Conservation (phyloP, 1,140 invertebrate genomes). For the Pseudomyrmex pallidus region DNA sequence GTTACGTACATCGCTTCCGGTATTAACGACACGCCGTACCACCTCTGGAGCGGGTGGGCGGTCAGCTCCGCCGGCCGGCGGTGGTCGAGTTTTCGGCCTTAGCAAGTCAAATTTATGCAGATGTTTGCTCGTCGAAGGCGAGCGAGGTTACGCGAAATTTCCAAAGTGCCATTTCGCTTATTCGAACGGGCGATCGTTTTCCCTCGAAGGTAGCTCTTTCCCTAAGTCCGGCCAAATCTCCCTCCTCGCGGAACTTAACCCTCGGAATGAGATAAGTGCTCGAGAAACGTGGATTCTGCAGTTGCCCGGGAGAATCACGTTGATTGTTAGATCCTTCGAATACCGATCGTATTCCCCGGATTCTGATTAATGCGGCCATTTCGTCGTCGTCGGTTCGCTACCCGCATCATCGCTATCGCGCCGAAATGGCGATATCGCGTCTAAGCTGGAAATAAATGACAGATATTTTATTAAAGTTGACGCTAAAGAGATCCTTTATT, state of each 20-base stretch:
- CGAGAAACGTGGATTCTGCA: slow-evolving; percentile 38
- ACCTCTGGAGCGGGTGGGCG: neutral
- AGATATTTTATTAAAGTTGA: slow-evolving; percentile 9
- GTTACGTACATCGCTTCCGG: slow-evolving; percentile 32
- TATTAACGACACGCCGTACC: slow-evolving; percentile 57
- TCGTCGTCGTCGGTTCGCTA: neutral
- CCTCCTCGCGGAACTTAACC: neutral
- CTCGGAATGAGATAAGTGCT: slow-evolving; percentile 36
- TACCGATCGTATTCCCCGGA: slow-evolving; percentile 32
- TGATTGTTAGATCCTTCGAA: slow-evolving; percentile 54
- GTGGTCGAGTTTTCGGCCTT: slow-evolving; percentile 76
- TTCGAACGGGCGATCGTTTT: slow-evolving; percentile 39
- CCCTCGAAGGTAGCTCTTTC: slow-evolving; percentile 1
- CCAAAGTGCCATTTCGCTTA: slow-evolving; percentile 53
- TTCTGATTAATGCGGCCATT: slow-evolving; percentile 44
- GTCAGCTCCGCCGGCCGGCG: slow-evolving; percentile 32
- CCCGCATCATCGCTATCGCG: neutral
- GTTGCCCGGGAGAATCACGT: slow-evolving; percentile 6
- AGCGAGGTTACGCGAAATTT: slow-evolving; percentile 58
- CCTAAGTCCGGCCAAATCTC: neutral
- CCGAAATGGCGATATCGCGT: too few species aligned
- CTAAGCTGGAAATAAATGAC: slow-evolving; percentile 5
- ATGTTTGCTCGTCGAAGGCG: slow-evolving; percentile 60
- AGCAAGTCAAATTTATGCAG: slow-evolving; percentile 84
- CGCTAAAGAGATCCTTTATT: neutral